Base-by-base conservation (phyloP, 2,797 vertebrate genomes). In the Halcyon smyrnensis region DNA sequence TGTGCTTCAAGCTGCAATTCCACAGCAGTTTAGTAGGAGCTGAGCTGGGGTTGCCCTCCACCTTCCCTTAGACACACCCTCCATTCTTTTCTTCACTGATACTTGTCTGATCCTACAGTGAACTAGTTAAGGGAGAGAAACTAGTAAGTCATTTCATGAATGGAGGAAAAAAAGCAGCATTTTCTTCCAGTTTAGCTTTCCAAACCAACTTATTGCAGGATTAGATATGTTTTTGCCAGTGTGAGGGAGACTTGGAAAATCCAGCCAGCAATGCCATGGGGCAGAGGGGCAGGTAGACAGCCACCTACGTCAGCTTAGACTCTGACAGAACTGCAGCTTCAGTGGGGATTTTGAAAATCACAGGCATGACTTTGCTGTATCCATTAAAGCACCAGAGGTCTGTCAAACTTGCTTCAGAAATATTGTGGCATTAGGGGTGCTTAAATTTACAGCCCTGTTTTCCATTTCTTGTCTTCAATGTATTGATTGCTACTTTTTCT, bases 401-500 rank as follows among this genome's bases (percentile, higher is more conserved):
- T 70, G 57, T 74, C 73, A 86, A n/a, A 70, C 41, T 78, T 79
- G 12, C 32, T 74, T 80, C 50, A 62, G 41, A 82, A 88, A 41
- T 56, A 27, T 25, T 70, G 57, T 67, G 36, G n/a, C 37, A 57
- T 74, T 90, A 69, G 63, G 30, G 51, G 51, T 15, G 11, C 67
- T 93, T 91, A 81, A 83, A 86, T 87, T 81, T 91, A 91, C 21
- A 74, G 48, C 53, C 60, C 56, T 53, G 24, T 74, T 87, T 87
- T 77, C 63, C n/a, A 76, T 76, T 87, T 75, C 48, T 95, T 81
- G 32, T 63, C 50, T 87, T 91, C 71, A 71, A 4, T 78, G 39
- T 76, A 89, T 87, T 89, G 78, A 89, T 87, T 94, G 81, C 84
- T 89, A n/a, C 24, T 71, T 25, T 90, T 89, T 77, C 84, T 90